Evolutionary conservation across 2,113 vertebrate genomes (phyloP), one percentile per base, ranked within the genome.

Genomic region (Naja naja): DNA sequence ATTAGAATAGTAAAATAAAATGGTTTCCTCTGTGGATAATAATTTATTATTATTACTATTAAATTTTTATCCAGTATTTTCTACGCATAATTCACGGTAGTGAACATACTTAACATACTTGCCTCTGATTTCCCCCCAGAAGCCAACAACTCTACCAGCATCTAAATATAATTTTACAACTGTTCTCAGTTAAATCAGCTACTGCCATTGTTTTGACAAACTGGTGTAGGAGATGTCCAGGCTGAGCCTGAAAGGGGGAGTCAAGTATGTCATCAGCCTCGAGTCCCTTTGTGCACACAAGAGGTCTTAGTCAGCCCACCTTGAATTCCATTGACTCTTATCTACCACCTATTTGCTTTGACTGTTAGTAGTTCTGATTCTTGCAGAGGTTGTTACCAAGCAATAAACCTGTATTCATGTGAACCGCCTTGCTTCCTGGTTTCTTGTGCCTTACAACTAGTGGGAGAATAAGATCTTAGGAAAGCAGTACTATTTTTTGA

Each of bases 401-500:
- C 5, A 69, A 69, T 69, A 69, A 34, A 34, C 30, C 25, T 69
- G 30, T 69, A 69, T 34, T 18, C 30, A 69, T 69, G n/a, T 69
- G 64, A n/a, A 69, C 30, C 0, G 2, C 64, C 64, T 34, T 69
- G 64, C 30, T 69, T 69, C n/a, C 30, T 69, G 30, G 64, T 69
- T 69, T 69, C 14, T 69, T 69, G 12, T 0, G 14, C 64, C 30
- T 69, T 69, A 34, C 30, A 69, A 69, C 12, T 18, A 18, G 16
- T 43, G 90, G 25, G 4, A 58, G 25, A 58, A n/a, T 3, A 43
- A 18, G 8, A 86, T 45, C 34, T 85, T 85, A 9, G 34, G 52
- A 85, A 55, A 85, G 14, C 2, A 30, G 54, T 12, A 39, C 23
- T 94, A 95, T 90, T 95, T 55, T 55, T 94, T 55, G n/a, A 34